These are phyloP conservation scores for Xenops minutus DNA, from an alignment of 2,797 vertebrate species.

Conservation along the genomic window DNA sequence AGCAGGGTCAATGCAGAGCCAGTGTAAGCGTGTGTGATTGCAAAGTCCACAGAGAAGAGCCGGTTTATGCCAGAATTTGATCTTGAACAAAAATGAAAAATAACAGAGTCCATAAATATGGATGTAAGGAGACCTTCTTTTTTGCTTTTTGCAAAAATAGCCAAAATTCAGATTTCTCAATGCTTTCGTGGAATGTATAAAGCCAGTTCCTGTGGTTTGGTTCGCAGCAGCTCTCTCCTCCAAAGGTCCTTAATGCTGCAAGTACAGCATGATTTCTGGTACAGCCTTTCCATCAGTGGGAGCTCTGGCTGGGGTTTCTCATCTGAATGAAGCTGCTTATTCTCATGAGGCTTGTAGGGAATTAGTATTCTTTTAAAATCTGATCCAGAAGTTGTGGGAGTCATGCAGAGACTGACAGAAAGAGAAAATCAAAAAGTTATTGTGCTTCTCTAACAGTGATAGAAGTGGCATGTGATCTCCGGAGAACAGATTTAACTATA, in stretches of 20 bases:
- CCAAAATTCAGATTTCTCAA: not conserved
- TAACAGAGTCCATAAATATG: not conserved
- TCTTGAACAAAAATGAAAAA: not conserved
- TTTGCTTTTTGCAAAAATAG: not conserved
- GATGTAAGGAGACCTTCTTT: not conserved
- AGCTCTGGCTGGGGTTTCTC: not conserved
- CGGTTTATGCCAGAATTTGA: not conserved
- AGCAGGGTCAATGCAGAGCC: not conserved
- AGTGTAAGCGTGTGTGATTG: not conserved
- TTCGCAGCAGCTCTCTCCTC: not conserved
- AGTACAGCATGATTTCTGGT: not conserved
- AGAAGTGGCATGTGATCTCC: not conserved
- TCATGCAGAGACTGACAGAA: not conserved
- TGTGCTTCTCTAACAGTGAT: not conserved
- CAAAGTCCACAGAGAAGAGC: not conserved
- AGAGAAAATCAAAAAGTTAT: conserved; percentile 1
- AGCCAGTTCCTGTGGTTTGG: not conserved
- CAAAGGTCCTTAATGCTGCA: not conserved
- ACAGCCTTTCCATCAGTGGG: not conserved
- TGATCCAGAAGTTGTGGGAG: conserved; percentile 11
- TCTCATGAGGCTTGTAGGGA: not conserved
- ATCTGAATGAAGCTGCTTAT: not conserved
- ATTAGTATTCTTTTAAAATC: conserved; percentile 20
- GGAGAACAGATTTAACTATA: conserved; percentile 11
- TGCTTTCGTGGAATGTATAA: not conserved